Evolutionary conservation across 2,797 vertebrate genomes (phyloP).

Genomic region (Myotis vivesi): DNA sequence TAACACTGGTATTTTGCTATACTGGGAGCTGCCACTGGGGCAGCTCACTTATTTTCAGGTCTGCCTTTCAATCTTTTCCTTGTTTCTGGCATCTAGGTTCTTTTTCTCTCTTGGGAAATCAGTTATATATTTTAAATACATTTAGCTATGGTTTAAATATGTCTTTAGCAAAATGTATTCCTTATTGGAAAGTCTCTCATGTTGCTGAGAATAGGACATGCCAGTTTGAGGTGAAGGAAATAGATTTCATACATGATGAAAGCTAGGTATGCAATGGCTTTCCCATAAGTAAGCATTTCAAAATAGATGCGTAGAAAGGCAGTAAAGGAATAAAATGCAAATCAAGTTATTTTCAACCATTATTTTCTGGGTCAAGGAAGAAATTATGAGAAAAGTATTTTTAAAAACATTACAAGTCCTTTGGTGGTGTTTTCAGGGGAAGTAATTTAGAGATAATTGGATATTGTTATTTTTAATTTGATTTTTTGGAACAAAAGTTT

Average conservation of each 20-base stretch:
- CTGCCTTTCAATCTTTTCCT: neutral
- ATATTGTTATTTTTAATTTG: constrained; percentile 57
- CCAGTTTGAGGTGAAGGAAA: neutral
- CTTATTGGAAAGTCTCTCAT: neutral
- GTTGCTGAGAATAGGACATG: neutral
- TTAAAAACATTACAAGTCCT: neutral
- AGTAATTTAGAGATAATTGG: constrained; percentile 41
- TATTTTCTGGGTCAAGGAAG: constrained; percentile 27
- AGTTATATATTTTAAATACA: neutral
- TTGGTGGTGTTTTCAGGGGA: constrained; percentile 1
- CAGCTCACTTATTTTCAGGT: neutral
- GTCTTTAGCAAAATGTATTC: neutral
- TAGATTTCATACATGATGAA: neutral
- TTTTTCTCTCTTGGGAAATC: neutral
- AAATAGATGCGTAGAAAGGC: neutral
- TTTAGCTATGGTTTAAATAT: neutral
- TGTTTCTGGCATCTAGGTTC: neutral
- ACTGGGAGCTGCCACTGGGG: neutral
- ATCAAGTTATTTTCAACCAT: constrained; percentile 10
- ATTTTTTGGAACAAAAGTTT: constrained; percentile 53
- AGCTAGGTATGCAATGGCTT: neutral
- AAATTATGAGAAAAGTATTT: neutral
- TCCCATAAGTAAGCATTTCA: neutral
- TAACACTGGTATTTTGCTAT: neutral
- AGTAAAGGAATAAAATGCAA: neutral